Conservation (phyloP, 2,888 invertebrate species). For the Lasioglossum zephyrum region DNA sequence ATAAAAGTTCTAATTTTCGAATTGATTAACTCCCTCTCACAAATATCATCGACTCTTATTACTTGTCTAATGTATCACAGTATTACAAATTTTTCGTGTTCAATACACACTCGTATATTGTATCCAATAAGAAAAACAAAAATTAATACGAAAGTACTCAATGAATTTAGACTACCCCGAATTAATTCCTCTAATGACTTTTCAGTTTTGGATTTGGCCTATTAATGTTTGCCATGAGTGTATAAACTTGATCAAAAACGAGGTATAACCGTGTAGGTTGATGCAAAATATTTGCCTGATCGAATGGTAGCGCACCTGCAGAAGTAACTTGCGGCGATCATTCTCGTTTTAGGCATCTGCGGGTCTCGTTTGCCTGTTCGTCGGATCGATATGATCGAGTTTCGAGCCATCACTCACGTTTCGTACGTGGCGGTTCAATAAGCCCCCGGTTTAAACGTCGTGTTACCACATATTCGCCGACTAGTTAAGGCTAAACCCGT, state of each 20-base stretch:
- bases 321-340: not conserved
- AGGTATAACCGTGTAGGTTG: not conserved
- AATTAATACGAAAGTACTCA: no score
- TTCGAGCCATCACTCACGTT: conserved; percentile 76
- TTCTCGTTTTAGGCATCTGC: conserved; percentile 23
- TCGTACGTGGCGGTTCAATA: conserved; percentile 74
- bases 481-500: conserved; percentile 68
- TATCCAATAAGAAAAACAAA: no score
- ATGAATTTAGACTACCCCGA: no score
- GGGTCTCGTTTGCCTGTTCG: conserved; percentile 19
- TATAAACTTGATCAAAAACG: no score
- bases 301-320: not conserved
- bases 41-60: no score
- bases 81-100: no score
- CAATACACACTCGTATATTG: no score
- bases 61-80: no score
- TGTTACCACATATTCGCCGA: conserved; percentile 71
- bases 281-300: not conserved
- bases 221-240: no score
- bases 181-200: no score
- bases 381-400: conserved; percentile 51
- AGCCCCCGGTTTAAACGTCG: conserved; percentile 59
- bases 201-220: no score
- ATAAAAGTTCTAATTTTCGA: not conserved
- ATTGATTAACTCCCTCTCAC: no score